phyloP scores from a whole-genome alignment of 2,797 vertebrate species.

The Sebastes cheni region DNA sequence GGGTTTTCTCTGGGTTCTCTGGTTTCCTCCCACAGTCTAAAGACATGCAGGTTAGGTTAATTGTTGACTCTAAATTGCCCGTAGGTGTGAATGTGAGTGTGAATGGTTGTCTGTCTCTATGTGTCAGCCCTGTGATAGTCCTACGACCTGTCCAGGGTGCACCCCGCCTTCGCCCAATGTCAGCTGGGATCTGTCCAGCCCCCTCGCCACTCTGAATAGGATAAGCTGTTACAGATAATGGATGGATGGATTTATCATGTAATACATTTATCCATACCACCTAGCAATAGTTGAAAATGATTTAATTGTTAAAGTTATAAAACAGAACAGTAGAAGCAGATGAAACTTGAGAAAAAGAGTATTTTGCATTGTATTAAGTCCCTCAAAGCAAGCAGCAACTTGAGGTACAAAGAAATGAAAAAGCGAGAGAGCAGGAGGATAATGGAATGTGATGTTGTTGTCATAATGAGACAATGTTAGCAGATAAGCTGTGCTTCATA shows the following conservation, averaged over 20 bases:
- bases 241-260: background rate
- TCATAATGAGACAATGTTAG: constrained; percentile 62
- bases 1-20: too few relatives aligned
- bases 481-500: constrained; percentile 58
- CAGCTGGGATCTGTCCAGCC: background rate
- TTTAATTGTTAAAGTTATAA: background rate
- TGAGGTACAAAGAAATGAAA: constrained; percentile 5
- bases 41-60: too few relatives aligned
- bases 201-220: too few relatives aligned
- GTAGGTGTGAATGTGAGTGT: too few relatives aligned
- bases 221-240: too few relatives aligned
- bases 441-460: constrained; percentile 49
- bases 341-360: background rate
- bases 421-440: constrained; percentile 15
- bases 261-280: background rate
- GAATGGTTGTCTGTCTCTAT: background rate
- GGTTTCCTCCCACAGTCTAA: too few relatives aligned
- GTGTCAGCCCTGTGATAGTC: background rate
- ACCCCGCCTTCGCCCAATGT: background rate
- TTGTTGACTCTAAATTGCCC: too few relatives aligned
- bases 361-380: background rate
- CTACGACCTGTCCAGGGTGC: background rate
- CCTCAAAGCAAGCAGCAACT: constrained; percentile 8
- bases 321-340: background rate
- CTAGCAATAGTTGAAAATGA: background rate